phyloP scores from a whole-genome alignment of 2,113 vertebrate genomes.

The Calidris pugnax region DNA sequence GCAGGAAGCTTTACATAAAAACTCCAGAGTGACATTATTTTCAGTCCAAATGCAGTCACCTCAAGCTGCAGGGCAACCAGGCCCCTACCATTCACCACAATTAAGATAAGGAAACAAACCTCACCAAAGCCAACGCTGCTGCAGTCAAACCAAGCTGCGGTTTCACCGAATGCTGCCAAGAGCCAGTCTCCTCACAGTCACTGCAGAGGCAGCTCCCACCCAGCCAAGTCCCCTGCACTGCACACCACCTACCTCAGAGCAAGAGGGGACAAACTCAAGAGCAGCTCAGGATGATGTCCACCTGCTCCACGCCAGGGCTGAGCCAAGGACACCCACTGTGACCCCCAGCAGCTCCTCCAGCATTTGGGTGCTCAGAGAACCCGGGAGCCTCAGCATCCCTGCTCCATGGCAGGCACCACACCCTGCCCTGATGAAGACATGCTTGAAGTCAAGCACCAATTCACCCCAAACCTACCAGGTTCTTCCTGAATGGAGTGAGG shows the following conservation, averaged over 20 bases:
- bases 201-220: neutral
- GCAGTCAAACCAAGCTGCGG: neutral
- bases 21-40: neutral
- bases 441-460: slow-evolving; percentile 1
- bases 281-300: rapidly evolving
- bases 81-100: too few species aligned
- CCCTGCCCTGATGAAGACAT: neutral
- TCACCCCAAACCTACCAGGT: slow-evolving; percentile 1
- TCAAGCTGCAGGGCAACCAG: neutral
- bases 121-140: neutral
- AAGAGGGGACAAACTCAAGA: neutral
- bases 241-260: neutral
- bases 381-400: neutral
- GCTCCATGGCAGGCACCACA: neutral
- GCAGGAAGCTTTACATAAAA: neutral
- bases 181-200: neutral
- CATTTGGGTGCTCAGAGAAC: neutral
- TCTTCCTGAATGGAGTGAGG: neutral
- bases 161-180: neutral
- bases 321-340: rapidly evolving
- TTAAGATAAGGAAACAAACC: neutral
- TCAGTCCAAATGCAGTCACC: neutral
- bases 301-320: neutral
- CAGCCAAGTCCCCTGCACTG: neutral
- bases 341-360: neutral